Conservation (phyloP, 2,797 vertebrate genomes). For the Tangara arthus region DNA sequence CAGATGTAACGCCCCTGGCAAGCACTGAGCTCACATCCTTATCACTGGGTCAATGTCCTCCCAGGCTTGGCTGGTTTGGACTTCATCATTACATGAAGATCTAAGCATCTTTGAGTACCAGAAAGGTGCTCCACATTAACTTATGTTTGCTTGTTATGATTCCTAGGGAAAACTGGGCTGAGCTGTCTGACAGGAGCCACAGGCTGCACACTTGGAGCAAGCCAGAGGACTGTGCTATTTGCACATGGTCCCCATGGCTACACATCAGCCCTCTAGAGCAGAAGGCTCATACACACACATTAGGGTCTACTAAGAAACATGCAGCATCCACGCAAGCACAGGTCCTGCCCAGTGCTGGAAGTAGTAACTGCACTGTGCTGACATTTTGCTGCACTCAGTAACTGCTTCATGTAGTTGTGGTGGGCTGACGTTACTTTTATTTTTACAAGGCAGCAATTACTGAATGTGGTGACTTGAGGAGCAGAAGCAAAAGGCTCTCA, state of each 20-base stretch:
- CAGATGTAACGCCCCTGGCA: not conserved
- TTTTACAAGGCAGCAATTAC: not conserved
- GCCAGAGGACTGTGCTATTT: not conserved
- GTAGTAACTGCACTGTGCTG: not conserved
- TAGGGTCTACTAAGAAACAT: not conserved
- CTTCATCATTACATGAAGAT: not conserved
- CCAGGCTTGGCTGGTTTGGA: not conserved
- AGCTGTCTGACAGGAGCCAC: not conserved
- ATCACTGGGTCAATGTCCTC: not conserved
- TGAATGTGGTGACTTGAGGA: not conserved
- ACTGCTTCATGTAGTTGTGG: not conserved
- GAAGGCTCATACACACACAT: not conserved
- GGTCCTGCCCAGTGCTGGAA: not conserved
- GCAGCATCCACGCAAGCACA: not conserved
- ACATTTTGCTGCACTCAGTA: not conserved
- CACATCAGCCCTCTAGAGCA: not conserved
- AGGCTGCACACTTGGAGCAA: not conserved
- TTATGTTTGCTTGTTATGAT: not conserved
- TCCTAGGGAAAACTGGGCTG: not conserved
- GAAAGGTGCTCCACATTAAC: not conserved
- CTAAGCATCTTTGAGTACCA: not conserved
- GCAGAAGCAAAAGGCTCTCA: constrained; percentile 68
- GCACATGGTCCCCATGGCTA: not conserved
- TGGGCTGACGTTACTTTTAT: not conserved
- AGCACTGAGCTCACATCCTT: not conserved